These are phyloP conservation scores for Poecilus cupreus DNA, from an alignment of 2,888 invertebrate species.

Conservation along the genomic window DNA sequence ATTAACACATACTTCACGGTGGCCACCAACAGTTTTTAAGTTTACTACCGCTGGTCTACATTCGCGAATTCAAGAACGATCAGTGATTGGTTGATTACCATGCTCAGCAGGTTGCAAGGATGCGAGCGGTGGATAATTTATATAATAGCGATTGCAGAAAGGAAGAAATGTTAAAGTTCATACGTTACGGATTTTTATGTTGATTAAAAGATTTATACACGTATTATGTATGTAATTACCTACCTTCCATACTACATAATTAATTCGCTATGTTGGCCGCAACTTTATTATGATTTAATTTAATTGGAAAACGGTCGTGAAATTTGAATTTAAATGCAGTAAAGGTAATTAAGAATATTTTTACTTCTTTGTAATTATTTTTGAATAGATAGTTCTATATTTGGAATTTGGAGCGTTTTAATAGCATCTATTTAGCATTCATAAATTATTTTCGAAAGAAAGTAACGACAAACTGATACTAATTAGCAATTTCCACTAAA, in stretches of 20 bases:
- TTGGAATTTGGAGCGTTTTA: constrained; percentile 7
- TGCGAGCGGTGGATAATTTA: neutral
- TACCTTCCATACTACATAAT: neutral
- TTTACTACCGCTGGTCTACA: neutral
- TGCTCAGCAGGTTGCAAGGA: neutral
- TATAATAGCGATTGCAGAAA: neutral
- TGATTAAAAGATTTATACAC: neutral
- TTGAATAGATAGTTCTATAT: neutral
- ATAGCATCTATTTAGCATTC: neutral
- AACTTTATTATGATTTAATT: neutral
- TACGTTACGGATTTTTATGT: neutral
- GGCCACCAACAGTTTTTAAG: neutral
- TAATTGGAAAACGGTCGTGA: constrained; percentile 9
- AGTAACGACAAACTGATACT: neutral
- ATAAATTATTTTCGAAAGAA: constrained; percentile 26
- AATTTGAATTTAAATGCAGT: neutral
- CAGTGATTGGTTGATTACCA: neutral
- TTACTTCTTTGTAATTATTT: neutral
- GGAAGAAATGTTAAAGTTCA: constrained; percentile 22
- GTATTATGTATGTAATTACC: neutral
- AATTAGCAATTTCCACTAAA: constrained; percentile 9
- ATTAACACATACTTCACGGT: constrained; percentile 1
- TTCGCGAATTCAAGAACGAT: neutral
- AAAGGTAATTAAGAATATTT: neutral
- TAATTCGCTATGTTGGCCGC: neutral